Evolutionary conservation across 2,888 invertebrate species (phyloP), one percentile per base, ranked within the genome.

Genomic region (Leucophora obtusa): DNA sequence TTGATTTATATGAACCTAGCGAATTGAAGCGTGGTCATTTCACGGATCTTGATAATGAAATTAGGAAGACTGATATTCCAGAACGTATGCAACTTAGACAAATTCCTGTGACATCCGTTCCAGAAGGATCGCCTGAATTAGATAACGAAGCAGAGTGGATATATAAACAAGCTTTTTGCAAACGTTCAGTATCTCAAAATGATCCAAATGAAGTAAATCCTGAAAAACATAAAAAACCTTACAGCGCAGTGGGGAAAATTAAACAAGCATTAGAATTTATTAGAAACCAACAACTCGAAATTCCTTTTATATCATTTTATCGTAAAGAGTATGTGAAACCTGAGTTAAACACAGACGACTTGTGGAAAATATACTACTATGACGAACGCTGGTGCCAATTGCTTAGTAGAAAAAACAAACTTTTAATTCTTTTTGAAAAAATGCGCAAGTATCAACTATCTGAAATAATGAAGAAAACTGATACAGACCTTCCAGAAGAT

Each of bases 101-200:
- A 85, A 94, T 97, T 53, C 97, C 97, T 0, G 94, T 98, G 3
- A 95, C 95, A 0, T 90, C 96, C 0, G 96, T 96, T 0, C 92
- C 94, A 0, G 96, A 96, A 86, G 95, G 95, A 78, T 96, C 96
- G 14, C 94, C 94, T 0, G 99, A 99, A 89, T 88, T 99, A 51
- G 96, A 97, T 68, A 95, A 96, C 70, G 99, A 99, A 89, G 96
- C 99, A 0, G 96, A 97, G 85, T 99, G 99, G 99, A 98, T 99
- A 83, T 98, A 97, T 89, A 96, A 96, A 84, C 96, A 96, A 88
- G 98, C 97, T 0, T 99, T 99, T 91, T 93, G 94, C 84, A 95
- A 95, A 84, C 93, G 95, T 0, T 93, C 96, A 0, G 94, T 97
- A 1, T 96, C 97, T 0, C 93, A 94, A 80, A 96, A 97, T 90